A percentile compares a stretch with the other conserved stretches of the same genome.
Conservation (phyloP, 2,797 vertebrate species). For the Miopithecus talapoin region DNA sequence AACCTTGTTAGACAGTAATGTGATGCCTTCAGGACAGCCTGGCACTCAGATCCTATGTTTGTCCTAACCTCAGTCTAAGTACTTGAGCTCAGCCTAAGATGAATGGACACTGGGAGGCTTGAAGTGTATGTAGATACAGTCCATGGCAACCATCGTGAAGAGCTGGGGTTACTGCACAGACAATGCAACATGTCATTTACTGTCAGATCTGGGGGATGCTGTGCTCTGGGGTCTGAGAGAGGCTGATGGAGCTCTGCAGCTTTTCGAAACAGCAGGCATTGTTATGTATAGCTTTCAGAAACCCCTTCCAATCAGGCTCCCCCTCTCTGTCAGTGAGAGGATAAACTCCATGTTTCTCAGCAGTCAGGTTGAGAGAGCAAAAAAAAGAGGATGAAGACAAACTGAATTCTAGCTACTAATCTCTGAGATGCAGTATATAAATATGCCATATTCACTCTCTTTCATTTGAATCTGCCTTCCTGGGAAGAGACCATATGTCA, state of each 20-base stretch:
- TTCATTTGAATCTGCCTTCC: slow-evolving; percentile 70
- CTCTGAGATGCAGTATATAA: slow-evolving; percentile 69
- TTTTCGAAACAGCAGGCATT: slow-evolving; percentile 62
- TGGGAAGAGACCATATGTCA: slow-evolving; percentile 61
- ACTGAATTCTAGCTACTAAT: slow-evolving; percentile 58
- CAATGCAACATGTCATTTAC: background rate
- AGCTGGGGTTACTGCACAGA: background rate
- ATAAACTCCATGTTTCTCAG: slow-evolving; percentile 68
- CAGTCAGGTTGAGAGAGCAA: slow-evolving; percentile 44
- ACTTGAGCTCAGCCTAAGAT: background rate
- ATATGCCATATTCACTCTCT: slow-evolving; percentile 57
- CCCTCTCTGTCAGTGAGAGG: slow-evolving; percentile 66
- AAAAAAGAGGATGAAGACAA: slow-evolving; percentile 65
- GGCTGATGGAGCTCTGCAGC: background rate
- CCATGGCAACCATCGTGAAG: background rate
- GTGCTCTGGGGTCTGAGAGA: background rate
- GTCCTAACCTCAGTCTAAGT: background rate
- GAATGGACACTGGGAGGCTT: background rate
- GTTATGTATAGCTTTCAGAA: slow-evolving; percentile 71
- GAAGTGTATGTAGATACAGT: background rate
- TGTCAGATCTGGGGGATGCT: background rate
- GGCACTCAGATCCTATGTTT: background rate
- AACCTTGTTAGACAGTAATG: background rate
- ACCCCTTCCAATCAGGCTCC: slow-evolving; percentile 67
- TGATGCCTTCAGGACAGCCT: background rate